phyloP scores from a whole-genome alignment of 2,113 vertebrate genomes.

The Eubucco bourcierii region DNA sequence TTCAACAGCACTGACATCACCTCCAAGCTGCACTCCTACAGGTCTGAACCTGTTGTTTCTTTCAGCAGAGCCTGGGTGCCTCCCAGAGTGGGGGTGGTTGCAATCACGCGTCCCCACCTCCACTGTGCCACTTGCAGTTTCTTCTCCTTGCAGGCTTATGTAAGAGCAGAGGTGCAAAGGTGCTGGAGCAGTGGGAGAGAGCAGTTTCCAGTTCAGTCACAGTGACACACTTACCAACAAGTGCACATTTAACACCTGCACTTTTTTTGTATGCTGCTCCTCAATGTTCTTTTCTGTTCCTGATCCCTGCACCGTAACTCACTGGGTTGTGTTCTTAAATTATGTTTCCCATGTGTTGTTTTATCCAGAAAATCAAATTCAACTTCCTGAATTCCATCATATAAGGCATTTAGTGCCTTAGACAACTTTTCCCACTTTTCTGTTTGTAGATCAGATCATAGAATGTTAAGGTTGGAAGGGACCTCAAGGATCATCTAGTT shows the following conservation, averaged over 20 bases:
- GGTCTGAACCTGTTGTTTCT: conserved; percentile 28
- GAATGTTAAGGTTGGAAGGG: too few relatives aligned
- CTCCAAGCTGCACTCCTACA: neutral
- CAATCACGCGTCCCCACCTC: neutral
- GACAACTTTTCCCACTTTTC: neutral
- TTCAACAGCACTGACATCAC: conserved; percentile 31
- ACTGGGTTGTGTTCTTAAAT: neutral
- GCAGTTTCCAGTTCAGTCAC: neutral
- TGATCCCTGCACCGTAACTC: neutral
- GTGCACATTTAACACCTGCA: neutral
- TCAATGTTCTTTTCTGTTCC: neutral
- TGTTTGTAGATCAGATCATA: neutral
- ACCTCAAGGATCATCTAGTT: too few relatives aligned
- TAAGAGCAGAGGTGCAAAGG: neutral
- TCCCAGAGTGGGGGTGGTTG: conserved; percentile 19
- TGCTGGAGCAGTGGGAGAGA: neutral
- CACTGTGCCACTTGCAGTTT: neutral
- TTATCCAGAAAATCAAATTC: neutral
- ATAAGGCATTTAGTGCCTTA: neutral
- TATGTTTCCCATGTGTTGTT: neutral
- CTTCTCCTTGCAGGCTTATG: neutral
- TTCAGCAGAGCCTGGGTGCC: conserved; percentile 10
- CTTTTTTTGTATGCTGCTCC: neutral
- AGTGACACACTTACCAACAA: neutral
- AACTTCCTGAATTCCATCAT: neutral